Percentiles rank a stretch among this genome's conserved stretches.
Conservation (phyloP, 2,888 invertebrate species). For the Tolmerus cingulatus region DNA sequence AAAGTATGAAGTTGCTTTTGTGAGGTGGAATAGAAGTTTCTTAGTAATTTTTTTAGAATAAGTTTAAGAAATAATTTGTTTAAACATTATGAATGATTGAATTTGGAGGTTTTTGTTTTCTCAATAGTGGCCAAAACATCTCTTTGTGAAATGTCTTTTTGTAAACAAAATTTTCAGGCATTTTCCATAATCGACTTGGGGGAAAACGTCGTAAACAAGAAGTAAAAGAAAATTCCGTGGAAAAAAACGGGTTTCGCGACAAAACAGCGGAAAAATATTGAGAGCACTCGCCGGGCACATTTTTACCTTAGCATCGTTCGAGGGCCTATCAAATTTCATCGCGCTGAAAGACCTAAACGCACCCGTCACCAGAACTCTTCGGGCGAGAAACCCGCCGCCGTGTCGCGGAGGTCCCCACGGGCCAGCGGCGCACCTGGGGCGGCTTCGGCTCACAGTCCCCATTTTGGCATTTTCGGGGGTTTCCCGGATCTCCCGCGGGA, state of each 20-base stretch:
- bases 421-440: not conserved
- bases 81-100: not conserved
- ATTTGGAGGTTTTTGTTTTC: not conserved
- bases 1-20: no score
- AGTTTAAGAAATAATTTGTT: not conserved
- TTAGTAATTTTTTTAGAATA: no score
- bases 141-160: not conserved
- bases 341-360: conserved; percentile 30
- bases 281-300: conserved; percentile 19
- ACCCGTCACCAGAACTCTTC: conserved; percentile 20
- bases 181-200: not conserved
- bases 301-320: conserved; percentile 36
- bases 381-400: conserved; percentile 5
- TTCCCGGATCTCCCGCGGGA: not conserved
- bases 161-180: not conserved
- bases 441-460: not conserved
- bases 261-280: conserved; percentile 33
- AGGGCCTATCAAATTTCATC: conserved; percentile 17
- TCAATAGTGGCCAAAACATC: not conserved
- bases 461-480: not conserved
- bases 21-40: no score
- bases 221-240: not conserved
- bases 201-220: not conserved
- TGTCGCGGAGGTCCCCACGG: not conserved
- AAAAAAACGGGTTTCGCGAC: conserved; percentile 15